Conservation (phyloP, 2,113 vertebrate genomes). For the Brachypteracias leptosomus region DNA sequence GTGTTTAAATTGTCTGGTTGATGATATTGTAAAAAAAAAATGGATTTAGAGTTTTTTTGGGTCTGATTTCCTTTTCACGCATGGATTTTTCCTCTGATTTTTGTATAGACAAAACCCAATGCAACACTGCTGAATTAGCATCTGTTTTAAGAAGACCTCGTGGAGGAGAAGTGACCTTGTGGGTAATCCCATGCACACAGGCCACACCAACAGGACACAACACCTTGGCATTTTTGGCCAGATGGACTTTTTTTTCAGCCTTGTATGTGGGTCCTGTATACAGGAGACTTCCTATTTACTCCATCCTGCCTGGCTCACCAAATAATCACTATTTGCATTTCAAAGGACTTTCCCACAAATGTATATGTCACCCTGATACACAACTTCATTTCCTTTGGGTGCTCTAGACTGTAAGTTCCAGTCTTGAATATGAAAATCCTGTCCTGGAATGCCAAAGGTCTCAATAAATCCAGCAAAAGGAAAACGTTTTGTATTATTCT, state of each 20-base stretch:
- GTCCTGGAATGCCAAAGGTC: not conserved
- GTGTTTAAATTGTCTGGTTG: not conserved
- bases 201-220: not conserved
- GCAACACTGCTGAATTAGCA: not conserved
- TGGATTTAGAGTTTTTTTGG: not conserved
- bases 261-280: not conserved
- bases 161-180: not conserved
- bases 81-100: not conserved
- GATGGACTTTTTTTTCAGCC: not conserved
- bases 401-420: not conserved
- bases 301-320: not conserved
- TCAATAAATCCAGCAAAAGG: constrained; percentile 36
- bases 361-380: not conserved
- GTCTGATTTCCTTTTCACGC: not conserved
- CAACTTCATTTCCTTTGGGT: not conserved
- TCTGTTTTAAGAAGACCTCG: not conserved
- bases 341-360: not conserved
- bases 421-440: not conserved
- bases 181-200: not conserved
- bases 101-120: not conserved
- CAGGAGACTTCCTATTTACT: not conserved
- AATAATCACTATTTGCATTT: constrained; percentile 21
- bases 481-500: constrained; percentile 31
- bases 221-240: not conserved
- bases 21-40: not conserved